A percentile compares a stretch with the other conserved stretches of the same genome.
Conservation (phyloP, 1,140 invertebrate species). For the Spodoptera frugiperda region DNA sequence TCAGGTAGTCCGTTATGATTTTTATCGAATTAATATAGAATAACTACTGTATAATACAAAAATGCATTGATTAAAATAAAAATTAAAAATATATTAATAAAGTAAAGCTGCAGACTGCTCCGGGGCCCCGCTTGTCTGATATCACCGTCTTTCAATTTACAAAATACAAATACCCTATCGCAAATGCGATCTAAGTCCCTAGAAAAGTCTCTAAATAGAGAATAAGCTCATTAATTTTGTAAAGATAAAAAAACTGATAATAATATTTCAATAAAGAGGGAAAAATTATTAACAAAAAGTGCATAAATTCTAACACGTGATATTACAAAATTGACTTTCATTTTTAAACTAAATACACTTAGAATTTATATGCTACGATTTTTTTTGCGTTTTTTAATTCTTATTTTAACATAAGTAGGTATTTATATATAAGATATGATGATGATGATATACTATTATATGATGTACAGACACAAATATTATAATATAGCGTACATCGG, state of each 20-base stretch:
- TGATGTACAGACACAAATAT: neutral
- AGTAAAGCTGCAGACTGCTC: conserved; percentile 13
- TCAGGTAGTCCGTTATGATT: neutral
- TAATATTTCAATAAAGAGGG: neutral
- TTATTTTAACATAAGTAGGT: conserved; percentile 25
- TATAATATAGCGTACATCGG: too few relatives aligned
- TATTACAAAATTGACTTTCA: conserved; percentile 14
- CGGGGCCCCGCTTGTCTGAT: neutral
- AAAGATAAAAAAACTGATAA: conserved; percentile 19
- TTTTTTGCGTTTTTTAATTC: conserved; percentile 1
- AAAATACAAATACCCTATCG: conserved; percentile 1
- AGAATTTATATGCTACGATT: neutral
- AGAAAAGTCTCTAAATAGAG: conserved; percentile 15
- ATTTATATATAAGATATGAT: too few relatives aligned
- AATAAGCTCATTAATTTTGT: conserved; percentile 35
- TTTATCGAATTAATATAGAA: neutral
- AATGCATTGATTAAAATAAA: conserved; percentile 6
- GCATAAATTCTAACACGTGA: conserved; percentile 15
- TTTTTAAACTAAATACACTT: conserved; percentile 11
- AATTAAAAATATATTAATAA: conserved; percentile 1
- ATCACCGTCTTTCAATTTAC: neutral
- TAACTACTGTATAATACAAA: neutral
- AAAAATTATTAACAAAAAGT: conserved; percentile 7
- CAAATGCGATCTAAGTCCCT: conserved; percentile 9
- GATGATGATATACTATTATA: neutral